These are phyloP conservation scores for Sebastes reedi DNA, from an alignment of 2,797 vertebrate genomes.

Conservation along the genomic window DNA sequence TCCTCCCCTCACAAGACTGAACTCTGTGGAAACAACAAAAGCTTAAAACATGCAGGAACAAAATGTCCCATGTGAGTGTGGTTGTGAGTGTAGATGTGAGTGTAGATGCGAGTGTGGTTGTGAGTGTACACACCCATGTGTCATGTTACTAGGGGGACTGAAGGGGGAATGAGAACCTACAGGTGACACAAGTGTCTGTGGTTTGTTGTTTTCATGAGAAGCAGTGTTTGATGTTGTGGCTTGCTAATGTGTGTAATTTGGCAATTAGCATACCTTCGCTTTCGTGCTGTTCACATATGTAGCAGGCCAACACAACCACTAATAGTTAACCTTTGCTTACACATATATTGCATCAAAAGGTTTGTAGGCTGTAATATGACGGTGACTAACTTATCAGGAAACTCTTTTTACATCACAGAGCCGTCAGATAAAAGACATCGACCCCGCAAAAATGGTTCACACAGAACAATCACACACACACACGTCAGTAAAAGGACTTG, in stretches of 20 bases:
- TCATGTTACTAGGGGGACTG: not conserved
- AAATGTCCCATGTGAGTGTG: conserved; percentile 1
- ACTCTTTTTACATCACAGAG: conserved; percentile 36
- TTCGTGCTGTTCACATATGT: not conserved
- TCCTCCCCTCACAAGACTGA: not conserved
- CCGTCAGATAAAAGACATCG: conserved; percentile 27
- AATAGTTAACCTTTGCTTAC: not conserved
- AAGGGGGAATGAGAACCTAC: not conserved
- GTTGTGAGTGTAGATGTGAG: not conserved
- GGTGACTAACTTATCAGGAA: conserved; percentile 49
- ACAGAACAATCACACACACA: not conserved
- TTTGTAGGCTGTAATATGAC: conserved; percentile 6
- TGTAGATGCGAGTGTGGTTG: not conserved
- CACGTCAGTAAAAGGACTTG: not conserved
- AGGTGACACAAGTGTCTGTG: conserved; percentile 12
- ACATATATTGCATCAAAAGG: not conserved
- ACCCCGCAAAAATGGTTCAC: not conserved
- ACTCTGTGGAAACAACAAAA: not conserved
- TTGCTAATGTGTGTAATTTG: not conserved
- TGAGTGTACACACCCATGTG: not conserved
- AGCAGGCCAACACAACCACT: not conserved
- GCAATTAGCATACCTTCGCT: not conserved
- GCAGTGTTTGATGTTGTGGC: not conserved
- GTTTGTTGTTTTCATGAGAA: conserved; percentile 2
- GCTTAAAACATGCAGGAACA: not conserved